Evolutionary conservation across 92 coral and sea anemone genomes (phyloP).

Genomic region (Actinernus sp.): DNA sequence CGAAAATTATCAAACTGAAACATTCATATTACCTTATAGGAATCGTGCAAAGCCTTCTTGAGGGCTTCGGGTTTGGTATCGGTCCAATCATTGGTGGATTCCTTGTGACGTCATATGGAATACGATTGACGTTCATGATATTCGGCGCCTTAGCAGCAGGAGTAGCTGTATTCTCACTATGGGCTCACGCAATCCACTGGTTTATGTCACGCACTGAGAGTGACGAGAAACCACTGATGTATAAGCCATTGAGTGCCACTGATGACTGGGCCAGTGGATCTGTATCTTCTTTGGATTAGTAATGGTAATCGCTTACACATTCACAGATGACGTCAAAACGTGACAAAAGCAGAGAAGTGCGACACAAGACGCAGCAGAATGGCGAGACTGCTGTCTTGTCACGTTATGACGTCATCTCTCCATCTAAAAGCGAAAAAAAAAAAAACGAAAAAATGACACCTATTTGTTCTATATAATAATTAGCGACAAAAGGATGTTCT

Average conservation of each 20-base stretch:
- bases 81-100: constrained; percentile 56
- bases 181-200: constrained; percentile 22
- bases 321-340: no score
- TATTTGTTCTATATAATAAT: no score
- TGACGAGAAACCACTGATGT: not conserved
- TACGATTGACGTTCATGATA: constrained; percentile 36
- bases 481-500: no score
- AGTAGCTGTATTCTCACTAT: constrained; percentile 23
- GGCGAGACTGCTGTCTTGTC: no score
- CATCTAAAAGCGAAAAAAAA: no score
- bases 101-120: constrained; percentile 25
- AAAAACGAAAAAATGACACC: no score
- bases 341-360: no score
- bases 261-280: not conserved
- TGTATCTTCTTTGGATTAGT: no score
- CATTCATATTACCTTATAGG: constrained; percentile 16
- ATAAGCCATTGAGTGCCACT: not conserved
- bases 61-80: constrained; percentile 57
- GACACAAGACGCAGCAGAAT: no score
- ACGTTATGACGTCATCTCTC: no score
- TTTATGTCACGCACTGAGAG: constrained; percentile 1
- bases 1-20: no score
- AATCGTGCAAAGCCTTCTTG: constrained; percentile 30
- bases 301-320: no score
- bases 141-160: constrained; percentile 51